Evolutionary conservation across 35 echinoderm and acorn worm species (phyloP), one percentile per base, ranked within the genome.

Genomic region (Ophiothrix spiculata): DNA sequence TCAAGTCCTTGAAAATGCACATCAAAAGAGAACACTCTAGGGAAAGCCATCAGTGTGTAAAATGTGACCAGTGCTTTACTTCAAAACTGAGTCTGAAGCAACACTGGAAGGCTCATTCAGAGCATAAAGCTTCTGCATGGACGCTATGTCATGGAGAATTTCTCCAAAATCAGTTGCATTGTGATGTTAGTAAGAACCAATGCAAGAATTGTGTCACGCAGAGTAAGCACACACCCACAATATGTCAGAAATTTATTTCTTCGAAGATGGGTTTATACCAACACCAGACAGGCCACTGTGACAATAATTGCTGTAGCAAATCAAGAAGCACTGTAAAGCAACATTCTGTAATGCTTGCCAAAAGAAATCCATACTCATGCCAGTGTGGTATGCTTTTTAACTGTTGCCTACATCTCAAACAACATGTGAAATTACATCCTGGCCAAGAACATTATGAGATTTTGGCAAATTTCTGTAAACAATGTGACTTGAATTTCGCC

Each of bases 1-100:
- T 28, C 23, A 28, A 69, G 3, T 69, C 60, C 2, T n/a, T 69
- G 23, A 10, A 28, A 69, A 69, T 25, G 25, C 60, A 69, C 23
- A 69, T 69, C 23, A 69, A 69, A 28, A 15, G 60, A 69, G 60
- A 69, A 4, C 60, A 69, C 23, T 69, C 60, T 25, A 28, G 60
- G 17, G 60, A 74, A 23, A 39, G 10, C 19, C 82, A 83, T 23
- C 34, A n/a, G 1, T 84, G 82, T 84, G 25, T 63, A 4, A 37
- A 69, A 15, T 86, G 84, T 86, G 84, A 73, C 17, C 33, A 36
- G 25, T 41, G 25, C 31, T 86, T 86, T 75, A 86, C 60, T 15
- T 35, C 35, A 6, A 86, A 46, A 29, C 10, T 23, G 17, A 73
- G 40, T 23, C 74, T 86, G 12, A 35, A 78, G 0, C 69, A 49